Conservation (phyloP, 2,888 invertebrate species). For the Mythimna albipuncta region DNA sequence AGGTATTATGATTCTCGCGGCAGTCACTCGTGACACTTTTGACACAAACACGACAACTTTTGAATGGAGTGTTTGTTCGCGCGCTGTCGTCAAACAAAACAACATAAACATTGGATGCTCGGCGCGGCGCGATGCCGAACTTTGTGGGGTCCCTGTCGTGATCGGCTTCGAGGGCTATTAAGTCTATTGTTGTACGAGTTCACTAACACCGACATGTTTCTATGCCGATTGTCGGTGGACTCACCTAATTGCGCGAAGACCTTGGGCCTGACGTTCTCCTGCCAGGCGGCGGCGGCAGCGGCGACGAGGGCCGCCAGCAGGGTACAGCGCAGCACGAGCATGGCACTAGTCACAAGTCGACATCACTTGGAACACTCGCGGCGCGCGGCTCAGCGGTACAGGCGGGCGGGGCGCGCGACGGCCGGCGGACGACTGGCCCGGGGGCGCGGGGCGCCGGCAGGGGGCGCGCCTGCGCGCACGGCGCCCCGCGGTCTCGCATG, state of each 20-base stretch:
- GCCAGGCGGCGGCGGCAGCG: conserved; percentile 93
- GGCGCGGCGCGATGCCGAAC: conserved; percentile 69
- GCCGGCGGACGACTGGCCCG: conserved; percentile 90
- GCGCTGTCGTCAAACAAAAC: conserved; percentile 85
- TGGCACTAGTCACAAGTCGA: conserved; percentile 90
- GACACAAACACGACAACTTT: conserved; percentile 83
- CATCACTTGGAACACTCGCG: conserved; percentile 89
- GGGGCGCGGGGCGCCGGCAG: conserved; percentile 71
- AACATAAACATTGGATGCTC: conserved; percentile 83
- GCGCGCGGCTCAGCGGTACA: conserved; percentile 72
- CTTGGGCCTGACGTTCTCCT: conserved; percentile 97
- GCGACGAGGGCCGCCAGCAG: conserved; percentile 89
- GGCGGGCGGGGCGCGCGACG: conserved; percentile 87
- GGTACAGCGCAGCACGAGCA: conserved; percentile 88
- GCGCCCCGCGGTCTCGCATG: conserved; percentile 90
- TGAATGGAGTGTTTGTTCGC: conserved; percentile 82
- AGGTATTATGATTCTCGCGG: conserved; percentile 62
- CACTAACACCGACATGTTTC: conserved; percentile 77
- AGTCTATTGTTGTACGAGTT: conserved; percentile 81
- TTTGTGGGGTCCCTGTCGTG: conserved; percentile 72
- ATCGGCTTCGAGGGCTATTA: conserved; percentile 76
- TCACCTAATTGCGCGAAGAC: conserved; percentile 98
- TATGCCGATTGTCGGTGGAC: conserved; percentile 82
- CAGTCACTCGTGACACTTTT: conserved; percentile 73
- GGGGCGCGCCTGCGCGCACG: conserved; percentile 84